Percentiles rank a stretch among this genome's conserved stretches.
These are phyloP conservation scores for Idris sp. DNA, from an alignment of 1,140 invertebrate species.

Conservation along the genomic window DNA sequence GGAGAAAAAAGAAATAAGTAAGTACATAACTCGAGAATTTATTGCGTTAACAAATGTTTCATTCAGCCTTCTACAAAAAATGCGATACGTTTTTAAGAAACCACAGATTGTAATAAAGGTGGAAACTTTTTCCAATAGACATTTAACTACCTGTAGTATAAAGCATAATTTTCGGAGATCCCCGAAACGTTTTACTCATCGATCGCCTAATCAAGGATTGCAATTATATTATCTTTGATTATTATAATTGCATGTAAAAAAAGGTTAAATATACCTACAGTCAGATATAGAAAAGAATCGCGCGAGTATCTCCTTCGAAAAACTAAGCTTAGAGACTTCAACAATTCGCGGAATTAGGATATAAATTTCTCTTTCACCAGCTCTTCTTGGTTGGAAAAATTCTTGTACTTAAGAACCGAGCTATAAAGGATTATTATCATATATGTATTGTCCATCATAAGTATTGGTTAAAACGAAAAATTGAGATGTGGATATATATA, in stretches of 20 bases:
- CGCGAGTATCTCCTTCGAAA: constrained; percentile 31
- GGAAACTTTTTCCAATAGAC: constrained; percentile 51
- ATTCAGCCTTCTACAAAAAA: constrained; percentile 41
- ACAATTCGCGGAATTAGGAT: constrained; percentile 35
- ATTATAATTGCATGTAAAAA: constrained; percentile 72
- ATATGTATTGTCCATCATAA: constrained; percentile 51
- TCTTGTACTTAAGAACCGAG: constrained; percentile 60
- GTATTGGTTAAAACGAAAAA: constrained; percentile 50
- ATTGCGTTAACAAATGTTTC: constrained; percentile 14
- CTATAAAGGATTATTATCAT: constrained; percentile 40
- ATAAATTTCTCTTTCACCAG: constrained; percentile 46
- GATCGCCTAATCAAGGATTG: constrained; percentile 70
- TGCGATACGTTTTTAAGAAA: constrained; percentile 45
- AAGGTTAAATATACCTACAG: constrained; percentile 67
- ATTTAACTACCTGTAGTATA: constrained; percentile 55
- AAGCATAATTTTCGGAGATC: constrained; percentile 49
- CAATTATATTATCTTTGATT: constrained; percentile 74
- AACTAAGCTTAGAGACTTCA: constrained; percentile 64
- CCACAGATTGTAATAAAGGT: constrained; percentile 42
- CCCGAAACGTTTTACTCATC: constrained; percentile 70
- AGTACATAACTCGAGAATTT: constrained; percentile 23
- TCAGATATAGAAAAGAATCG: constrained; percentile 60
- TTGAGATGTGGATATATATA: too few relatives aligned
- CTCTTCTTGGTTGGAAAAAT: constrained; percentile 22
- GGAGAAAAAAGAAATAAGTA: too few relatives aligned